A percentile compares a stretch with the other conserved stretches of the same genome.
Conservation (phyloP, 2,113 vertebrate species). For the Microtus pennsylvanicus region DNA sequence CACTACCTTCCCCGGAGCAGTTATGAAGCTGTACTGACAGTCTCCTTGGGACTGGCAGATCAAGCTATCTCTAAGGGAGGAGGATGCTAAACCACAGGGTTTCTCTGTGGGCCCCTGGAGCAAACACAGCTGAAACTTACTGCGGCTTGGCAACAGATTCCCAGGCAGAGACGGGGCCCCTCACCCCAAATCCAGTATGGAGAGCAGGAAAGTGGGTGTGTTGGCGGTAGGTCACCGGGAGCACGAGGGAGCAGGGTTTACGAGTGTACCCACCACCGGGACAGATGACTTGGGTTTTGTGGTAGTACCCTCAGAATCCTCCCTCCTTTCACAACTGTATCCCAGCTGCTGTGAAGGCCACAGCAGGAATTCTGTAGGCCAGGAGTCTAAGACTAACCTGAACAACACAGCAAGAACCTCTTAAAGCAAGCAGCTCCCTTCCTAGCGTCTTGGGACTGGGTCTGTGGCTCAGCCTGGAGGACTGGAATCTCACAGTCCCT, state of each 20-base stretch:
- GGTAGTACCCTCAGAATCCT: too few species aligned
- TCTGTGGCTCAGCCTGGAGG: not conserved
- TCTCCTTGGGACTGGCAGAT: not conserved
- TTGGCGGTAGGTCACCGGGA: not conserved
- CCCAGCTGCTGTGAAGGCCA: not conserved
- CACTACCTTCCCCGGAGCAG: not conserved
- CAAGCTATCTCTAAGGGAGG: not conserved
- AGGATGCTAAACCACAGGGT: not conserved
- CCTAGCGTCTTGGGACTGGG: accelerated
- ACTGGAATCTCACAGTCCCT: not conserved
- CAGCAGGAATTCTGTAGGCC: not conserved
- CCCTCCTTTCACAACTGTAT: too few species aligned
- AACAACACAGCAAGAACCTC: not conserved
- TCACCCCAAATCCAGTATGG: too few species aligned
- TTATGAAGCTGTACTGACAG: not conserved
- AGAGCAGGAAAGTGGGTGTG: not conserved
- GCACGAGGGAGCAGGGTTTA: not conserved
- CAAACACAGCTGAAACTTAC: too few species aligned
- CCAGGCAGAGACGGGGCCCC: not conserved
- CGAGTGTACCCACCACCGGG: not conserved
- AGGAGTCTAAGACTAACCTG: not conserved
- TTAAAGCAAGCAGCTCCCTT: not conserved
- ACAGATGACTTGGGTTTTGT: not conserved
- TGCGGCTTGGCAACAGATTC: not conserved
- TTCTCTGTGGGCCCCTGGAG: not conserved